Base-by-base conservation (phyloP, 2,888 invertebrate genomes). In the Cepaea hortensis region DNA sequence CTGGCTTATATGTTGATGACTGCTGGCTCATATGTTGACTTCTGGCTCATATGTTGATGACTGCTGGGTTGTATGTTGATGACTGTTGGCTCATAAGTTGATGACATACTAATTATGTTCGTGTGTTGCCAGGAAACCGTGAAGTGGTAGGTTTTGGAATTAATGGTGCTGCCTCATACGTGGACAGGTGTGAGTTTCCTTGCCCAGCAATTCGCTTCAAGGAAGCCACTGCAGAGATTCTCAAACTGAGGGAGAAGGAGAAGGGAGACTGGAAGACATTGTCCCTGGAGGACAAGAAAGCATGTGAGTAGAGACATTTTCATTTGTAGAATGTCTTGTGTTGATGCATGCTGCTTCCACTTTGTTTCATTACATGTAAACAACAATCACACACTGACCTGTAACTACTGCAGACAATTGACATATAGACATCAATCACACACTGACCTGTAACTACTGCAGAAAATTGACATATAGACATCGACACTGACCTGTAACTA, bases 241-340 rank as follows among this genome's bases (percentile, higher is more conserved):
- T 97, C 96, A 96, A 96, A 1, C 95, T 99, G 83, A 96, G 97
- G 86, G 97, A 97, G 91, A 99, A 99, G 94, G 99, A 99, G 93
- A 97, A 96, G 95, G 97, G 97, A 46, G 98, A 98, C 94, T 99
- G 99, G 99, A 97, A 96, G 93, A 97, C 97, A 91, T 94, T 99
- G 84, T 96, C 97, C 0, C 88, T 97, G 0, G 97, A 97, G 81
- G 99, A 99, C 93, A 99, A 98, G 95, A 99, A 99, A 95, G 95
- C 96, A 18, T 92, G 93, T 94, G 90, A 89, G 93, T 82, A 11
- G 35, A 35, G 35, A 35, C 35, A 35, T 35, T 65, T 15, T 18
- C 9, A 9, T 65, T 65, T 65, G 65, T 15, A 65, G 65, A 65
- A 18, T 9, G 35, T 35, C 35, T 35, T 35, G 35, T 35, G 35